Evolutionary conservation across 1,140 invertebrate species (phyloP).

Genomic region (Danaus plexippus): DNA sequence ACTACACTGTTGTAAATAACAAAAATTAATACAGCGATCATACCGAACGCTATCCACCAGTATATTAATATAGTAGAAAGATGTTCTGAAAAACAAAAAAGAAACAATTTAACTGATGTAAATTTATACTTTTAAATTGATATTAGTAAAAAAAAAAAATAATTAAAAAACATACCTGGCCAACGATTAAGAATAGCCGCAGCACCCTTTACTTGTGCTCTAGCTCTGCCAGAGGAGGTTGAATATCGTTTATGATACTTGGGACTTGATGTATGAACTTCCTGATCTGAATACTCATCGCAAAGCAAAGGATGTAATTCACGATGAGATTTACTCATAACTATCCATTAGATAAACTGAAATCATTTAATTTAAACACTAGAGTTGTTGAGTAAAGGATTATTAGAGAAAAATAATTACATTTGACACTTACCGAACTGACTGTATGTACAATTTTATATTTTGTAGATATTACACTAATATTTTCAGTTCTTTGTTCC

Average conservation of each 20-base stretch:
- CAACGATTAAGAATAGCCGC: conserved; percentile 45
- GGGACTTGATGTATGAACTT: conserved; percentile 26
- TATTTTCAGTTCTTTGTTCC: too few species aligned
- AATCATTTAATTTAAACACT: too few species aligned
- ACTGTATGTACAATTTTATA: too few species aligned
- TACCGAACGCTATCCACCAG: conserved; percentile 55
- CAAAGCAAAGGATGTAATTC: conserved; percentile 48
- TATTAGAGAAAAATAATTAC: too few species aligned
- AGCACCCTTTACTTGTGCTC: conserved; percentile 41
- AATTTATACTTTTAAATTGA: conserved; percentile 7
- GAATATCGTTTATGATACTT: conserved; percentile 24
- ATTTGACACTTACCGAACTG: too few species aligned
- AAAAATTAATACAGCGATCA: conserved; percentile 47
- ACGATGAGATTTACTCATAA: conserved; percentile 44
- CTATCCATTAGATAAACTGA: conserved; percentile 36
- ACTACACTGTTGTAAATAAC: conserved; percentile 52
- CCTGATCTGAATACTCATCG: conserved; percentile 47
- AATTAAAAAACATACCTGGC: conserved; percentile 42
- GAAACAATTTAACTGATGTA: neutral
- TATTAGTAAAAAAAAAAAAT: conserved; percentile 4
- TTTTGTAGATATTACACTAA: too few species aligned
- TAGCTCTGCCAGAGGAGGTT: conserved; percentile 26
- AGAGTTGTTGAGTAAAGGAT: too few species aligned
- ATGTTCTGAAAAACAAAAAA: conserved; percentile 47
- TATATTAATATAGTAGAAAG: conserved; percentile 44